phyloP scores from a whole-genome alignment of 2,888 invertebrate species.

The Aporophyla lueneburgensis region DNA sequence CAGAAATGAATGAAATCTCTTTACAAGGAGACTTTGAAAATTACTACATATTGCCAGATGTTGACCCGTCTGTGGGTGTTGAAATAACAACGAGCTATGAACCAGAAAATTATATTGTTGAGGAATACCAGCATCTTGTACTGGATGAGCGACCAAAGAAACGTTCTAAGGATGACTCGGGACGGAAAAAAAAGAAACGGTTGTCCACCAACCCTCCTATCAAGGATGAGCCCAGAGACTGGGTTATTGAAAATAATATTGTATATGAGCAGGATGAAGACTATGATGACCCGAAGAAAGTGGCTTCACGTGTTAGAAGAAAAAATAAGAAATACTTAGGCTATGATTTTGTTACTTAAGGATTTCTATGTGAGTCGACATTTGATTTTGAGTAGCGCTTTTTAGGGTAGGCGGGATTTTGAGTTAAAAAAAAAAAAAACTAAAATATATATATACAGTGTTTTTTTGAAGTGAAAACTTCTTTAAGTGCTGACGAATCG shows the following conservation, averaged over 20 bases:
- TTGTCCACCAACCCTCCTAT: constrained; percentile 69
- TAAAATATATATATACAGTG: neutral
- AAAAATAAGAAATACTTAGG: constrained; percentile 89
- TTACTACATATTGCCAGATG: constrained; percentile 87
- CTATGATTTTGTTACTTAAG: constrained; percentile 86
- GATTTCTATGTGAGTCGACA: constrained; percentile 89
- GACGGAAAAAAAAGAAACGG: constrained; percentile 78
- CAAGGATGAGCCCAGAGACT: constrained; percentile 77
- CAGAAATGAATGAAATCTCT: constrained; percentile 85
- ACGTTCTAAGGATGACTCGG: constrained; percentile 73
- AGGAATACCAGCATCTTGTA: constrained; percentile 84
- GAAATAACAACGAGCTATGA: constrained; percentile 87
- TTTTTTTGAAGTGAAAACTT: neutral
- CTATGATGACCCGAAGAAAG: constrained; percentile 82
- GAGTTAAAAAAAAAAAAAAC: neutral
- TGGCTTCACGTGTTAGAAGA: constrained; percentile 82
- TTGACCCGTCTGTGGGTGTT: constrained; percentile 85
- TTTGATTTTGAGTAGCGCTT: constrained; percentile 61
- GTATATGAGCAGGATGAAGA: constrained; percentile 84
- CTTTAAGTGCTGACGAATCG: neutral
- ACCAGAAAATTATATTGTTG: constrained; percentile 85
- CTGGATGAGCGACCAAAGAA: constrained; percentile 83
- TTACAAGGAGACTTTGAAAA: constrained; percentile 87
- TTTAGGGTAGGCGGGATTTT: constrained; percentile 29
- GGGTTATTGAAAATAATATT: constrained; percentile 83